Base-by-base conservation (phyloP, 2,113 vertebrate species). In the Pomatostomus ruficeps region DNA sequence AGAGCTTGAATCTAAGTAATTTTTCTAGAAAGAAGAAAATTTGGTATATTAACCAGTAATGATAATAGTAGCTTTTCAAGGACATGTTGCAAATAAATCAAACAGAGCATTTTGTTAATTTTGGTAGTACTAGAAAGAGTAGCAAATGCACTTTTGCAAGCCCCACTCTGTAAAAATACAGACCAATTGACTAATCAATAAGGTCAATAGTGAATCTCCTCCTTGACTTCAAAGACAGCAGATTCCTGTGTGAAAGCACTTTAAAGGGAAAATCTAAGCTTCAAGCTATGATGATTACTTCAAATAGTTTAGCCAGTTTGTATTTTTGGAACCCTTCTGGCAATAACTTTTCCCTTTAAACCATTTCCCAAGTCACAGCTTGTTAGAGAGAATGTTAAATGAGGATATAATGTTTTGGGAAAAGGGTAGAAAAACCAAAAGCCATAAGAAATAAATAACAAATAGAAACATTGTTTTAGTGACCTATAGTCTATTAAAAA, bases 341-440 rank as follows among this genome's bases (percentile, higher is more conserved):
- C 74, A 93, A 58, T 54, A 93, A 79, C 46, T 93, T 77, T 84
- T 94, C 29, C 54, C 46, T 85, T 89, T 66, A 82, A 94, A 95
- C 54, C 24, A 85, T 89, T 93, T 89, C 74, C 74, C 74, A 88
- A 79, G 81, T 95, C 89, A 89, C 45, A 91, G 66, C 43, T 89
- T 85, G 62, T 94, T 88, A 88, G 81, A 82, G 7, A 89, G 54
- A 89, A 73, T 26, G 31, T 75, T 94, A 86, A 94, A 94, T 8
- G 7, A 90, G 57, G 45, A 87, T 79, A 83, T 89, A 89, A 94
- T 55, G 36, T 96, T 93, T 88, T 59, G 66, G 74, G 78, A 73
- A 96, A 96, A 93, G 66, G 38, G 71, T 88, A 95, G 36, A 43
- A 42, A 95, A 94, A 68, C 59, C 55, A 95, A 88, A 90, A 88